Evolutionary conservation across 2,797 vertebrate genomes (phyloP).

Genomic region (Percopsis omiscomaycus): DNA sequence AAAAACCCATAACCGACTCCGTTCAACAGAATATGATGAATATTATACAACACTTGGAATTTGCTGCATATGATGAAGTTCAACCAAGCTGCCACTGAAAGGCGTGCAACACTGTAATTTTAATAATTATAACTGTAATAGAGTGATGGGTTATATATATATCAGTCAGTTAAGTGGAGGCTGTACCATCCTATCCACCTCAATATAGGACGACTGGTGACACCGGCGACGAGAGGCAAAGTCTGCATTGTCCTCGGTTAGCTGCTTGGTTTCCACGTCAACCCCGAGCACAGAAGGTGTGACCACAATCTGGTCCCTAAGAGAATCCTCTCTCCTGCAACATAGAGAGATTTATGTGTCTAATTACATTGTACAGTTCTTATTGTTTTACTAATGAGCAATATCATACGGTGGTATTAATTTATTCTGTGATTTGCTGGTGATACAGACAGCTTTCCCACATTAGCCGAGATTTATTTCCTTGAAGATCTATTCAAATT

Average conservation of each 20-base stretch:
- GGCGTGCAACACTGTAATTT: no score
- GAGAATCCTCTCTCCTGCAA: constrained; percentile 74
- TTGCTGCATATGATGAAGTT: no score
- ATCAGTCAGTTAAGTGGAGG: constrained; percentile 66
- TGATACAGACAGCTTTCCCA: background rate
- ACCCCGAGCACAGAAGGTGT: constrained; percentile 84
- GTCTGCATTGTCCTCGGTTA: constrained; percentile 93
- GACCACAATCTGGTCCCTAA: constrained; percentile 84
- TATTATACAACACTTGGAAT: no score
- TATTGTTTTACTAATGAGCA: no score
- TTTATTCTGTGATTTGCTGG: background rate
- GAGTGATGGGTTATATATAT: background rate
- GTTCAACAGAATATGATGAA: no score
- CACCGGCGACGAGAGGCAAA: constrained; percentile 90
- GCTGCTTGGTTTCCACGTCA: constrained; percentile 88
- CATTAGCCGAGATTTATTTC: no score
- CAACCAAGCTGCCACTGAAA: no score
- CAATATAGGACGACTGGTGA: constrained; percentile 86
- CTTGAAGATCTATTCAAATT: no score
- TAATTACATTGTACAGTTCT: background rate
- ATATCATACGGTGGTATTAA: no score
- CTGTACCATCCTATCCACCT: constrained; percentile 72
- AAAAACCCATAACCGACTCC: no score
- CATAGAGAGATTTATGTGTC: background rate
- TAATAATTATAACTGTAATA: background rate